These are phyloP conservation scores for Patella pellucida DNA, from an alignment of 2,888 invertebrate species.

Conservation along the genomic window DNA sequence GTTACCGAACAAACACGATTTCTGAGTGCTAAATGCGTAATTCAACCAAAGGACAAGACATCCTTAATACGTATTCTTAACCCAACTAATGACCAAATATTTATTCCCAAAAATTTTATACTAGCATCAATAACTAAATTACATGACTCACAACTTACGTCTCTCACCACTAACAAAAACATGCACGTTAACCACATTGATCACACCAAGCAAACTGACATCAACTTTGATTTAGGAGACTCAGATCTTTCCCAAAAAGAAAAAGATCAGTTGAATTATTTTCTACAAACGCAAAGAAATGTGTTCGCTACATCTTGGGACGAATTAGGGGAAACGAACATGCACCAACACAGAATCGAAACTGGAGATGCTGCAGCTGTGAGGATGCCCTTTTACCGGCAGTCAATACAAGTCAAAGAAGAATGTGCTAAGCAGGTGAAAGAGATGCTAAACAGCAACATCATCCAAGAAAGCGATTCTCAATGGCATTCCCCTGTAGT, in stretches of 20 bases:
- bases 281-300: neutral
- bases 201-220: neutral
- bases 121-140: too few species aligned
- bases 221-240: too few species aligned
- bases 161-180: slow-evolving; percentile 28
- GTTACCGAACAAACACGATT: neutral
- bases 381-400: too few species aligned
- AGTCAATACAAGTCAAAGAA: too few species aligned
- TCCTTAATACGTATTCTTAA: slow-evolving; percentile 23
- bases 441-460: too few species aligned
- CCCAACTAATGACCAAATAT: slow-evolving; percentile 25
- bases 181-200: slow-evolving; percentile 7
- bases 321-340: too few species aligned
- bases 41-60: neutral
- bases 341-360: too few species aligned
- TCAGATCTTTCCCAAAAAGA: neutral
- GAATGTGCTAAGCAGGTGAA: too few species aligned
- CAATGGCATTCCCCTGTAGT: too few species aligned
- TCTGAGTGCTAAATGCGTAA: neutral
- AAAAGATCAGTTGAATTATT: neutral
- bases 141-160: slow-evolving; percentile 14
- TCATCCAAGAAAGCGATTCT: too few species aligned
- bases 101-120: slow-evolving; percentile 15
- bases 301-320: too few species aligned
- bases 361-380: too few species aligned